Base-by-base conservation (phyloP, 2,888 invertebrate genomes). In the Sturmia bella region DNA sequence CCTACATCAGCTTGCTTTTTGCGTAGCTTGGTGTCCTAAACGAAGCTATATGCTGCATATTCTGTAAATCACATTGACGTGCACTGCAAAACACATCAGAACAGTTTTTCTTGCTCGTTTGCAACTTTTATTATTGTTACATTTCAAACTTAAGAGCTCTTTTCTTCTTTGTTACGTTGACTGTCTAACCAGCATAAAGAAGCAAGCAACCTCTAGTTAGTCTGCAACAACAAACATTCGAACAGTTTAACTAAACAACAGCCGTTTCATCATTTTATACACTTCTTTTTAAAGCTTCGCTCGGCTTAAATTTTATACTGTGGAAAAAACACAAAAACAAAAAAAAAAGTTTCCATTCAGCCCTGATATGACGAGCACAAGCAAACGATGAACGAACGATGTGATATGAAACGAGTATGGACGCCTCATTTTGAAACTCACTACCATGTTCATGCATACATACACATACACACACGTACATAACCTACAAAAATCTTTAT, bases 401-500 rank as follows among this genome's bases (percentile, higher is more conserved):
- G 43, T 73, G 43, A 73, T 70, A 74, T 69, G 74, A 79, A 80
- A 77, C 73, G 72, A 61, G 76, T 82, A 78, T 74, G 82, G 70
- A 75, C 74, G 82, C 82, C 78, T 82, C 66, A 66, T 78, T 78
- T 82, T 75, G 70, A 70, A 82, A 80, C 85, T 78, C 85, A 86
- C 86, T 86, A 88, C 89, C 89, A 89, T 89, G 88, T 86, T 88
- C 86, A 89, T 89, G 89, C 15, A 45, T 17, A 43, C 15, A 43
- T n/a, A 45, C 15, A 45, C 15, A 12, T 3, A 39, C 39, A 13
- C 13, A 89, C 89, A 89, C 88, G 88, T 87, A 88, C 87, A 89
- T 89, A 89, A 89, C 89, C 89, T 89, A 89, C 89, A 89, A 89
- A 89, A 89, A 86, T 88, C 86, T 86, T 86, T 0, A 24, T 11